Evolutionary conservation across 2,113 vertebrate genomes (phyloP).

Genomic region (Craseonycteris thonglongyai): DNA sequence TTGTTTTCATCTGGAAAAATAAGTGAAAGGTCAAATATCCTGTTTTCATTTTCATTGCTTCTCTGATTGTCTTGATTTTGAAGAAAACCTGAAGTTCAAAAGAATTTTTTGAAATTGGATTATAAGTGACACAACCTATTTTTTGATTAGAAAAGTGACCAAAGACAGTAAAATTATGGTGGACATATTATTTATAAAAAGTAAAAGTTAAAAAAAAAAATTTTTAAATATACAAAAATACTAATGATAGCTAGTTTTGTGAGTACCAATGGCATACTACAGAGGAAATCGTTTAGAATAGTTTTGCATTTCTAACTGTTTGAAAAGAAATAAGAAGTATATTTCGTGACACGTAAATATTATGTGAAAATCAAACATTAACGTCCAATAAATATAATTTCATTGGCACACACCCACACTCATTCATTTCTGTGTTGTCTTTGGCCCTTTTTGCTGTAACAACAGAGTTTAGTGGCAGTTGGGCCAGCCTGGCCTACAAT

Average conservation of each 20-base stretch:
- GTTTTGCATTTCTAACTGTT: background rate
- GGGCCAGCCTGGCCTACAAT: background rate
- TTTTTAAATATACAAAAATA: background rate
- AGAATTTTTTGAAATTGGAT: background rate
- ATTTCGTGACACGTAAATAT: background rate
- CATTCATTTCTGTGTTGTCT: background rate
- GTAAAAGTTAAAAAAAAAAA: background rate
- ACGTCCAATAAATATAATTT: background rate
- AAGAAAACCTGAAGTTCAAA: conserved; percentile 4
- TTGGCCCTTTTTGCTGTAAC: background rate
- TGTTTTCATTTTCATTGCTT: background rate
- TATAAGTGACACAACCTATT: background rate
- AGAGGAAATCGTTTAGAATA: background rate
- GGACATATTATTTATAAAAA: background rate
- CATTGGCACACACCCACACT: background rate
- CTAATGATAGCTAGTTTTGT: background rate
- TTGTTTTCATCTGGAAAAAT: conserved; percentile 16
- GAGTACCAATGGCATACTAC: background rate
- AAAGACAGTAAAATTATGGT: background rate
- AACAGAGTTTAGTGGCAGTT: background rate
- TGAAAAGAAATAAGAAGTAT: background rate
- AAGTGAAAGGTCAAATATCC: background rate
- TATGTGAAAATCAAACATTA: background rate
- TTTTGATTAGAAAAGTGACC: background rate
- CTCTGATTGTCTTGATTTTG: background rate